phyloP scores from a whole-genome alignment of 2,888 invertebrate genomes.

The Pedicia rivosa region DNA sequence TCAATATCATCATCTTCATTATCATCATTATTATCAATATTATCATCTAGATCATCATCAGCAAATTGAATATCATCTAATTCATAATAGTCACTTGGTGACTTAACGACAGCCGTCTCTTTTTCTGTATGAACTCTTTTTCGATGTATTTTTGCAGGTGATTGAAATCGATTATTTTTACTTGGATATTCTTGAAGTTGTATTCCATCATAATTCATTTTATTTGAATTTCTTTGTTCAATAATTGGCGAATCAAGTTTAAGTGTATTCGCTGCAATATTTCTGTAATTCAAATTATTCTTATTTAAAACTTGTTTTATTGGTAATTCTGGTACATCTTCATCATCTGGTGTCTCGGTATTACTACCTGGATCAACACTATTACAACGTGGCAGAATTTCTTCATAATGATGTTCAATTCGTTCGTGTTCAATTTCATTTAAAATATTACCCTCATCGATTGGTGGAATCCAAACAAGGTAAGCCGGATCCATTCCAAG shows the following conservation, averaged over 20 bases:
- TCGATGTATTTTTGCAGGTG: conserved; percentile 26
- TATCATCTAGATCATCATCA: conserved; percentile 35
- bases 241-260: conserved; percentile 8
- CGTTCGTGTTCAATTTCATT: conserved; percentile 33
- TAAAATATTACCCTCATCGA: conserved; percentile 53
- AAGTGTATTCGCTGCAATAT: conserved; percentile 7
- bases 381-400: conserved; percentile 35
- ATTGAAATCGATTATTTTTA: conserved; percentile 15
- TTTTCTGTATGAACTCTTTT: conserved; percentile 35
- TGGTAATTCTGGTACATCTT: conserved; percentile 32
- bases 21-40: conserved; percentile 1
- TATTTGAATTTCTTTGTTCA: neutral
- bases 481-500: conserved; percentile 82
- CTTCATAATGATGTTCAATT: conserved; percentile 21
- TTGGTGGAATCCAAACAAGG: conserved; percentile 73
- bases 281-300: conserved; percentile 6
- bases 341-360: conserved; percentile 46
- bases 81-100: conserved; percentile 39
- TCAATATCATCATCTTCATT: neutral
- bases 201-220: conserved; percentile 2
- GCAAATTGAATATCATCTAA: conserved; percentile 53
- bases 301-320: conserved; percentile 32
- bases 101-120: conserved; percentile 50
- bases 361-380: conserved; percentile 46
- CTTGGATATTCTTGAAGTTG: conserved; percentile 7